Percentiles rank a stretch among this genome's conserved stretches.
Conservation (phyloP, 37 sponge, comb jelly and placozoan species). For the Geodia barretti region DNA sequence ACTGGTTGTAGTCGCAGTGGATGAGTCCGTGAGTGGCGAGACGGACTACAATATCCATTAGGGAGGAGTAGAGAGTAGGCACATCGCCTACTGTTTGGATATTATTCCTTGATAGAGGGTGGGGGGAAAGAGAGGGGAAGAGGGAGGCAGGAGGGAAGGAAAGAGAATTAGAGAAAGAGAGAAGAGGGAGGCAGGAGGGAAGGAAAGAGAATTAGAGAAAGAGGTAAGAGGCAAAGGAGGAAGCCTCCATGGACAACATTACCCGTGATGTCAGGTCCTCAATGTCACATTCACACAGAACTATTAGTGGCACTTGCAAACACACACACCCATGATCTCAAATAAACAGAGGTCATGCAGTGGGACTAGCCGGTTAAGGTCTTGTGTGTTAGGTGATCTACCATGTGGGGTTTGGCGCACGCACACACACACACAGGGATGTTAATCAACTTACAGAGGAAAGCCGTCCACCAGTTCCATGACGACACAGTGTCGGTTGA, state of each 20-base stretch:
- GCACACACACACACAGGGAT: too few relatives aligned
- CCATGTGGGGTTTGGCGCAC: too few relatives aligned
- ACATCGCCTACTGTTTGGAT: conserved; percentile 70
- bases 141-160: neutral
- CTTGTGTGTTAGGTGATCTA: too few relatives aligned
- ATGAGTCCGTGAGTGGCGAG: conserved; percentile 89
- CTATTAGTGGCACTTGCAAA: too few relatives aligned
- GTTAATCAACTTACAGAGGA: conserved; percentile 96
- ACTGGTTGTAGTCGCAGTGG: conserved; percentile 99
- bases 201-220: too few relatives aligned
- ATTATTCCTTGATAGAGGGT: conserved; percentile 52
- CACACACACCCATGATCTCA: too few relatives aligned
- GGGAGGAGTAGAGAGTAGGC: conserved; percentile 30
- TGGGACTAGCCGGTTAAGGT: too few relatives aligned
- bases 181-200: neutral
- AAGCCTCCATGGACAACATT: too few relatives aligned
- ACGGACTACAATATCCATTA: conserved; percentile 86
- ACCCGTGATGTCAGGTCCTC: too few relatives aligned
- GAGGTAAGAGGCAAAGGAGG: too few relatives aligned
- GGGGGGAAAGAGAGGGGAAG: neutral
- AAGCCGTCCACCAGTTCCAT: conserved; percentile 93
- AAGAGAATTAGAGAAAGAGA: neutral
- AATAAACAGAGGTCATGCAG: too few relatives aligned
- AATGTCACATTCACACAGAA: too few relatives aligned
- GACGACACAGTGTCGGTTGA: conserved; percentile 96